Evolutionary conservation across 2,113 vertebrate species (phyloP).

Genomic region (Cavia aperea): DNA sequence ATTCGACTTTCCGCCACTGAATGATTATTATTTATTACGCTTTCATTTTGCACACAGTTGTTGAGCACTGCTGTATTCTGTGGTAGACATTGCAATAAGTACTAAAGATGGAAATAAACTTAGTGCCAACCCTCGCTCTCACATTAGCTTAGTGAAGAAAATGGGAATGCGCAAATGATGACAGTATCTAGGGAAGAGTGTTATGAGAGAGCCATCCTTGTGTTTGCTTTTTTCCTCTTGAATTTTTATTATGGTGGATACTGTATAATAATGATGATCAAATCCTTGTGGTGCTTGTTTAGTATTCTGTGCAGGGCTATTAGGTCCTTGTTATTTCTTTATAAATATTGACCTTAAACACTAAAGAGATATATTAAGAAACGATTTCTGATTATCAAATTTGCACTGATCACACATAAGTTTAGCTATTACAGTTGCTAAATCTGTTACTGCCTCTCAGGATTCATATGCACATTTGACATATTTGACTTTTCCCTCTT

Average conservation of each 20-base stretch:
- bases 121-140: not conserved
- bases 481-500: not conserved
- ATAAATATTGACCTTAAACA: not conserved
- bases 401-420: not conserved
- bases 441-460: not conserved
- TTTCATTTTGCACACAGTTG: not conserved
- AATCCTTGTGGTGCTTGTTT: not conserved
- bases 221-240: not conserved
- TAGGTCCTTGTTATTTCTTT: not conserved
- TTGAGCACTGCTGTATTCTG: not conserved
- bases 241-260: not conserved
- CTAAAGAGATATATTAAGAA: not conserved
- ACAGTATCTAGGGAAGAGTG: rapidly evolving
- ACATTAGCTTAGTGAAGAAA: not conserved
- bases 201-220: not conserved
- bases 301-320: not conserved
- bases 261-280: not conserved
- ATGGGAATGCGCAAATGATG: not conserved
- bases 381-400: not conserved
- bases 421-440: not conserved
- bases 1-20: not conserved
- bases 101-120: not conserved
- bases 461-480: not conserved
- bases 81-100: not conserved
- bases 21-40: not conserved